A percentile compares a stretch with the other conserved stretches of the same genome.
Evolutionary conservation across 2,888 invertebrate genomes (phyloP).

Genomic region (Spilarctia lutea): DNA sequence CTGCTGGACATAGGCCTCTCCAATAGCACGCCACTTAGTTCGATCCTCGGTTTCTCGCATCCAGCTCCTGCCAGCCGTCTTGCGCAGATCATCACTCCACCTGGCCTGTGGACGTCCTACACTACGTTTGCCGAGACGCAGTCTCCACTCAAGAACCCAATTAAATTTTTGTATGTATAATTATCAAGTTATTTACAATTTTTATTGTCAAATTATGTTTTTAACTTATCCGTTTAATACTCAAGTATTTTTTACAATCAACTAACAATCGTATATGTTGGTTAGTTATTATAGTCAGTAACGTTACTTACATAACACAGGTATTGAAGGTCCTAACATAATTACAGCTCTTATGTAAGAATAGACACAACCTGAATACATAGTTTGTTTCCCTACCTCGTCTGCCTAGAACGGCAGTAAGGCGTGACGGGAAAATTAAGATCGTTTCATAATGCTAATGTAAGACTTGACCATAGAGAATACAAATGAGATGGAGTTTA

Average conservation of each 20-base stretch:
- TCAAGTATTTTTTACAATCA: background rate
- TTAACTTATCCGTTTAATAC: background rate
- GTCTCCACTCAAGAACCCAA: too few species aligned
- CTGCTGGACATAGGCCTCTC: too few species aligned
- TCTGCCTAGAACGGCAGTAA: slow-evolving; percentile 29
- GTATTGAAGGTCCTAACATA: slow-evolving; percentile 25
- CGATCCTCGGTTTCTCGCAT: too few species aligned
- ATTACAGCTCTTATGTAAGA: slow-evolving; percentile 26
- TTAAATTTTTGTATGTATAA: too few species aligned
- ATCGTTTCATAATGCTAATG: slow-evolving; percentile 49
- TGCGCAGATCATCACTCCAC: too few species aligned
- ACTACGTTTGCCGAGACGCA: too few species aligned
- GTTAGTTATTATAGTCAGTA: background rate
- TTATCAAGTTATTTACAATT: too few species aligned
- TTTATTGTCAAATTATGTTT: too few species aligned
- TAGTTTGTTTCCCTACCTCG: slow-evolving; percentile 30
- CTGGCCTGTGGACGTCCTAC: too few species aligned
- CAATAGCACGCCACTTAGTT: too few species aligned
- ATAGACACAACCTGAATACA: slow-evolving; percentile 24
- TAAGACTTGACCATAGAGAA: slow-evolving; percentile 29
- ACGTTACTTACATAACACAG: slow-evolving; percentile 7
- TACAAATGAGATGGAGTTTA: slow-evolving; percentile 14
- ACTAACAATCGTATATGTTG: background rate
- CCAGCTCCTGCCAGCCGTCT: too few species aligned
- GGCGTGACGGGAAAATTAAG: slow-evolving; percentile 53